Evolutionary conservation across 2,113 vertebrate genomes (phyloP).

Genomic region (Sminthopsis crassicaudata): DNA sequence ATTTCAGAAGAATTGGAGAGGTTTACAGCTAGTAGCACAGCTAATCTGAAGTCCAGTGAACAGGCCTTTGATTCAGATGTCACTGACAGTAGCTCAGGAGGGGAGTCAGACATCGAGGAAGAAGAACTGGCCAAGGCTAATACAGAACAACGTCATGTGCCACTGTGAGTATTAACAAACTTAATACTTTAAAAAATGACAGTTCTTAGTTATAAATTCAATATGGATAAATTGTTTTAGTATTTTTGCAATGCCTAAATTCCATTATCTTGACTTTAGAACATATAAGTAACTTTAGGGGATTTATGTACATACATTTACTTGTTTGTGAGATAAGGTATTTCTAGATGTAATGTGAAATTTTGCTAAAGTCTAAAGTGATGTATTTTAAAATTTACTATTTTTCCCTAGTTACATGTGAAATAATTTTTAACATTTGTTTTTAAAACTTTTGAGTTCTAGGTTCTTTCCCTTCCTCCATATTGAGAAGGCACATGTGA

Average conservation of each 20-base stretch:
- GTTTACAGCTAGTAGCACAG: slow-evolving; percentile 92
- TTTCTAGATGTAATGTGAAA: slow-evolving; percentile 33
- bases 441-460: too few species aligned
- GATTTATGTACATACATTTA: neutral
- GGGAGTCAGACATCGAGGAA: slow-evolving; percentile 96
- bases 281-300: neutral
- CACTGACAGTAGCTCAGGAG: slow-evolving; percentile 98
- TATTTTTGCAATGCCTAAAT: neutral
- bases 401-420: too few species aligned
- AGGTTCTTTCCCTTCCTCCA: too few species aligned
- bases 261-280: slow-evolving; percentile 33
- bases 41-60: slow-evolving; percentile 92
- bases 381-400: neutral
- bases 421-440: too few species aligned
- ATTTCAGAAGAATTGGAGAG: slow-evolving; percentile 93
- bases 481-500: too few species aligned
- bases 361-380: slow-evolving; percentile 42
- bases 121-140: slow-evolving; percentile 94
- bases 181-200: slow-evolving; percentile 1
- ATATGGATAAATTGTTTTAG: slow-evolving; percentile 8
- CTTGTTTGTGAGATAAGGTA: neutral
- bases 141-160: slow-evolving; percentile 92
- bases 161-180: slow-evolving; percentile 90
- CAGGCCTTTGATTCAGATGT: slow-evolving; percentile 96
- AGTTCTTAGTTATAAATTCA: neutral